Percentiles rank a stretch among this genome's conserved stretches.
Evolutionary conservation across 2,113 vertebrate species (phyloP).

Genomic region (Cryptomyrus ogoouensis): DNA sequence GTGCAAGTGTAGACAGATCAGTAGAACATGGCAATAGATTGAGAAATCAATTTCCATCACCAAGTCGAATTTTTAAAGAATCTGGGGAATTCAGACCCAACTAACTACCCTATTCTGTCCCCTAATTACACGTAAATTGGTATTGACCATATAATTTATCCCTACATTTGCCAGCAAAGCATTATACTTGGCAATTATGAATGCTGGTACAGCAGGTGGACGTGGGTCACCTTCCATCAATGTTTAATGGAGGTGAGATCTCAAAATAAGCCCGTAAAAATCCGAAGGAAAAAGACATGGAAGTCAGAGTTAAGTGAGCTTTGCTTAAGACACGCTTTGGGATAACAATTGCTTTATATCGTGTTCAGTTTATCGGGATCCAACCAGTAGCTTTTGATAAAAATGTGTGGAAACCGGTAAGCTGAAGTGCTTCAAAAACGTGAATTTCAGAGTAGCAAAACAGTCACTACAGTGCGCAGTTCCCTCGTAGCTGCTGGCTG

Average conservation of each 20-base stretch:
- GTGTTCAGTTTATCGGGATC: background rate
- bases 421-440: background rate
- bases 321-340: background rate
- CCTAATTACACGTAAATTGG: constrained; percentile 3
- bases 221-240: no score
- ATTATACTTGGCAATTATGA: background rate
- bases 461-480: background rate
- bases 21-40: background rate
- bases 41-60: constrained; percentile 12
- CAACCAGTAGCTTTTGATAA: background rate
- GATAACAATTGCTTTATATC: background rate
- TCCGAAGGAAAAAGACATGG: background rate
- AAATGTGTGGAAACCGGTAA: background rate
- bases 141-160: background rate
- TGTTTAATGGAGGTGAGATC: background rate
- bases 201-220: background rate
- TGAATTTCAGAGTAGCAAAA: background rate
- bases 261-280: background rate
- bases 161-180: background rate
- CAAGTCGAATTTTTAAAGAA: background rate
- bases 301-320: background rate
- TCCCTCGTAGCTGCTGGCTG: background rate
- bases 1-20: background rate
- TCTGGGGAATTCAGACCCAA: background rate
- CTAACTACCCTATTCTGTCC: background rate